Conservation (phyloP, 2,113 vertebrate species). For the Myrmophylax atrothorax region DNA sequence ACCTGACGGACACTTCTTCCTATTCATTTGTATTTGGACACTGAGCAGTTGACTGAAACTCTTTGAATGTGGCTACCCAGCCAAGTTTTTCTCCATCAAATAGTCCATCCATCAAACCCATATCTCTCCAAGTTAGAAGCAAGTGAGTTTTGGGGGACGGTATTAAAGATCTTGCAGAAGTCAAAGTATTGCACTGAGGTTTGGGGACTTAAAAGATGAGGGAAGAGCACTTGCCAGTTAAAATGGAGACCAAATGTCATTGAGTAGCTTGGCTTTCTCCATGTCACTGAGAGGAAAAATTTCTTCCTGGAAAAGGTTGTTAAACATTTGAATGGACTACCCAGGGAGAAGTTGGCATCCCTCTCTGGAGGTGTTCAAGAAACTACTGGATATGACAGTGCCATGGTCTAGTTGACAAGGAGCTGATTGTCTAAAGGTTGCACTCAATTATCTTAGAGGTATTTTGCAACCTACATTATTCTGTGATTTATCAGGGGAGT, state of each 20-base stretch:
- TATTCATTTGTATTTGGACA: not conserved
- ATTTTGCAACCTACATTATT: not conserved
- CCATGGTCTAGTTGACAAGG: too few species aligned
- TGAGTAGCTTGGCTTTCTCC: not conserved
- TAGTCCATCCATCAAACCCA: not conserved
- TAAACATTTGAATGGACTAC: not conserved
- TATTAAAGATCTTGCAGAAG: not conserved
- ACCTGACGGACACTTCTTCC: not conserved
- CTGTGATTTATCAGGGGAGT: not conserved
- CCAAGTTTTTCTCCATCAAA: not conserved
- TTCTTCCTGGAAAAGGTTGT: not conserved
- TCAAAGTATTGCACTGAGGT: not conserved
- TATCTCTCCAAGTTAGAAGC: not conserved
- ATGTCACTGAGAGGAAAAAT: not conserved
- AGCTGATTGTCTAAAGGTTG: not conserved
- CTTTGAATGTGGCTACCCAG: not conserved
- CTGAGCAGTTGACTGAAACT: not conserved
- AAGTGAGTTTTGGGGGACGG: fast-evolving
- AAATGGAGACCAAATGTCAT: not conserved
- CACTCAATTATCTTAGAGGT: not conserved
- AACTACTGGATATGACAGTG: not conserved
- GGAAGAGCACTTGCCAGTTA: not conserved
- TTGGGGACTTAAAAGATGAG: not conserved
- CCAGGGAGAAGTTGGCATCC: not conserved
- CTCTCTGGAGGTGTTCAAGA: not conserved